A percentile compares a stretch with the other conserved stretches of the same genome.
These are phyloP conservation scores for Oncorhynchus tshawytscha DNA, from an alignment of 2,113 vertebrate genomes.

Conservation along the genomic window DNA sequence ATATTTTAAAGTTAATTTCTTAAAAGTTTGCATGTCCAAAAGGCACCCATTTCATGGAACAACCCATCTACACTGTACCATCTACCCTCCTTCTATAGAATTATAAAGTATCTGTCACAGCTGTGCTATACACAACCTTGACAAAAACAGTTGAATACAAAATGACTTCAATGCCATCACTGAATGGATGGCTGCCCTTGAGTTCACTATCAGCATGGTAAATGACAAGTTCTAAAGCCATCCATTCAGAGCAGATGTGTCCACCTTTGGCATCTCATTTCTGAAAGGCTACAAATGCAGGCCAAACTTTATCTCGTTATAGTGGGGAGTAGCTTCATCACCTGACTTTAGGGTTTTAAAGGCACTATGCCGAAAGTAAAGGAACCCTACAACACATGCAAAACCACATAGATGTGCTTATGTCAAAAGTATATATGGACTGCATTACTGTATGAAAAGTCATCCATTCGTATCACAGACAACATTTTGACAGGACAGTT, in stretches of 20 bases:
- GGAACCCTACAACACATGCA: slow-evolving; percentile 18
- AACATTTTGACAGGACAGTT: not conserved
- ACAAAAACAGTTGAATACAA: too few species aligned
- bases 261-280: not conserved
- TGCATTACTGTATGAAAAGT: slow-evolving; percentile 14
- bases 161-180: not conserved
- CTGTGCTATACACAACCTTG: too few species aligned
- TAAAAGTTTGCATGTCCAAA: too few species aligned
- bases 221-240: not conserved
- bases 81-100: too few species aligned
- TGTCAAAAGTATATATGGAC: slow-evolving; percentile 8
- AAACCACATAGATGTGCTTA: not conserved
- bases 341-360: slow-evolving; percentile 36
- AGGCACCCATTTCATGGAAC: too few species aligned
- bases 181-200: not conserved
- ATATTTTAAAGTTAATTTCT: too few species aligned
- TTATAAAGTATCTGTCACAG: too few species aligned
- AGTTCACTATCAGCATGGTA: not conserved
- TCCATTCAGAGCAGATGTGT: slow-evolving; percentile 1
- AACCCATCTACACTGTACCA: too few species aligned
- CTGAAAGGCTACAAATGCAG: not conserved
- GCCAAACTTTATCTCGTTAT: not conserved
- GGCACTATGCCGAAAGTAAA: not conserved
- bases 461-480: not conserved
- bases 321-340: not conserved